Evolutionary conservation across 2,888 invertebrate genomes (phyloP).

Genomic region (Marronus borbonicus): DNA sequence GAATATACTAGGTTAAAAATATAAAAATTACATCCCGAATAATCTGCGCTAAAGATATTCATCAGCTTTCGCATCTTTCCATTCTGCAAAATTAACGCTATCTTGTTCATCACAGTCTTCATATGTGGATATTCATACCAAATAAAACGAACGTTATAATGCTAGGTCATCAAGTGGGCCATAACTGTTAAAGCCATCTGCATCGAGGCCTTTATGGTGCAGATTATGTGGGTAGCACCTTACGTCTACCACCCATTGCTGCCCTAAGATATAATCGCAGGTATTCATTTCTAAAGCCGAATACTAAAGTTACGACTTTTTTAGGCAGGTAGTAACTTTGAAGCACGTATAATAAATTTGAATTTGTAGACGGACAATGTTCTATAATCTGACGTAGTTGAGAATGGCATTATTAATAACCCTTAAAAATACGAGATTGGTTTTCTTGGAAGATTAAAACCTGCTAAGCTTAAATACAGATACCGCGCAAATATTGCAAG

Average conservation of each 20-base stretch:
- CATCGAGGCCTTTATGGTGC: neutral
- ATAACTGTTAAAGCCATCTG: conserved; percentile 2
- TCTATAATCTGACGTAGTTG: conserved; percentile 3
- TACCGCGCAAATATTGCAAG: too few relatives aligned
- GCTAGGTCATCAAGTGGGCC: neutral
- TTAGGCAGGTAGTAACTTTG: conserved; percentile 9
- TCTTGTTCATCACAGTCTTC: too few relatives aligned
- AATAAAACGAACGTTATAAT: conserved; percentile 16
- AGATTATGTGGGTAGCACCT: conserved; percentile 35
- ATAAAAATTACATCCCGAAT: too few relatives aligned
- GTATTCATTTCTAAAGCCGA: conserved; percentile 28
- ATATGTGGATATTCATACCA: conserved; percentile 16
- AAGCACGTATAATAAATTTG: conserved; percentile 26
- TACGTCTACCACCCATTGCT: conserved; percentile 5
- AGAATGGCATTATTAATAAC: conserved; percentile 10
- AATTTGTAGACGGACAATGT: neutral
- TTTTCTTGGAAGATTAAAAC: conserved; percentile 17
- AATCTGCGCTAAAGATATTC: too few relatives aligned
- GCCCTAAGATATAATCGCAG: conserved; percentile 14
- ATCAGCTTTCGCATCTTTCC: too few relatives aligned
- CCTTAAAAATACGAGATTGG: conserved; percentile 7
- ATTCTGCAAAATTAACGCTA: too few relatives aligned
- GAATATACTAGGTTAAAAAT: too few relatives aligned
- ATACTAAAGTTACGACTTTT: neutral
- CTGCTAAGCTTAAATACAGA: neutral